phyloP scores from a whole-genome alignment of 2,113 vertebrate genomes.

The Hystrix brachyura region DNA sequence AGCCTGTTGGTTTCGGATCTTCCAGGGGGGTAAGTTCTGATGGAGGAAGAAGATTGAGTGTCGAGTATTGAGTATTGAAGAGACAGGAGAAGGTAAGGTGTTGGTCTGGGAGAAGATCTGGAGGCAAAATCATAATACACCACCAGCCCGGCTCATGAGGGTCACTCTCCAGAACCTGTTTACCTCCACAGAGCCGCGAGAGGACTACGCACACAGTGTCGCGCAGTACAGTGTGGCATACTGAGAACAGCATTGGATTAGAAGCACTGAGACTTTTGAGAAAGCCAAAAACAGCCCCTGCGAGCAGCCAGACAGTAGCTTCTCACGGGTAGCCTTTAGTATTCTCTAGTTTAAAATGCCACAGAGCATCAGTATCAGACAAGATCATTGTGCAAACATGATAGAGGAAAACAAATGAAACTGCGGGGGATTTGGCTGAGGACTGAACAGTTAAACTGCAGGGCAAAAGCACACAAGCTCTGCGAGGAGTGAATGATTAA shows the following conservation, averaged over 20 bases:
- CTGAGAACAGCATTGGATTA: background rate
- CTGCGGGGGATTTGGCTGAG: background rate
- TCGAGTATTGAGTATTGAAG: background rate
- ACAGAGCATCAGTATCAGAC: background rate
- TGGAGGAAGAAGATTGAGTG: background rate
- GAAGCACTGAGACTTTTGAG: background rate
- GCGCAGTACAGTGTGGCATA: too few relatives aligned
- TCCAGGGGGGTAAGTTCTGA: background rate
- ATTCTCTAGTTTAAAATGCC: background rate
- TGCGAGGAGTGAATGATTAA: background rate
- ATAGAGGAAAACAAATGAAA: background rate
- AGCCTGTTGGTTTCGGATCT: background rate
- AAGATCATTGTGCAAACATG: background rate
- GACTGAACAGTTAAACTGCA: background rate
- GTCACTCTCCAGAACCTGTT: background rate
- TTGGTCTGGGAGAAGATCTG: background rate
- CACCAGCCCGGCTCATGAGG: too few relatives aligned
- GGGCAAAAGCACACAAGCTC: background rate
- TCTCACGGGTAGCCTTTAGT: background rate
- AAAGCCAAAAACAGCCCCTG: background rate
- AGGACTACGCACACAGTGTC: background rate
- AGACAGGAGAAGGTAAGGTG: accelerated
- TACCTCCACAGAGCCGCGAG: background rate
- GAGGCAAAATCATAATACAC: background rate
- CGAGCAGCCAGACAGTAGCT: background rate